Evolutionary conservation across 2,113 vertebrate genomes (phyloP).

Genomic region (Tachycineta bicolor): DNA sequence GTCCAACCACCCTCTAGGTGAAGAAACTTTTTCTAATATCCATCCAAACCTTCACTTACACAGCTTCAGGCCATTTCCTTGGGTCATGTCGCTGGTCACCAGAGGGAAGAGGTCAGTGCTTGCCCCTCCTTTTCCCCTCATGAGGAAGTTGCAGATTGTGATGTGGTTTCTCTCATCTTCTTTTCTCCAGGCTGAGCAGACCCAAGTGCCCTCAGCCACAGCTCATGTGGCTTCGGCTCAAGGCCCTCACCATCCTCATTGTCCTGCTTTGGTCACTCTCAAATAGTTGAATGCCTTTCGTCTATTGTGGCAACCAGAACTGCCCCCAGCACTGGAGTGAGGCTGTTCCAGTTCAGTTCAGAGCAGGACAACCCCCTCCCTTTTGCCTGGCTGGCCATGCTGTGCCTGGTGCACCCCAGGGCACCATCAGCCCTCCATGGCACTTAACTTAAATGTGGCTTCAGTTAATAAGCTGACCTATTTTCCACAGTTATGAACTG

Average conservation of each 20-base stretch:
- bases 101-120: not conserved
- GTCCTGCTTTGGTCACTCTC: not conserved
- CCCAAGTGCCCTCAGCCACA: rapidly evolving
- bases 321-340: rapidly evolving
- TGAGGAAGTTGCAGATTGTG: rapidly evolving
- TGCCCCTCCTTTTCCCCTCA: not conserved
- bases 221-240: rapidly evolving
- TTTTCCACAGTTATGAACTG: not conserved
- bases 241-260: not conserved
- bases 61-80: rapidly evolving
- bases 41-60: rapidly evolving
- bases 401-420: not conserved
- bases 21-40: not conserved
- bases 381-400: rapidly evolving
- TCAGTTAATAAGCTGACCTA: not conserved
- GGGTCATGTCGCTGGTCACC: not conserved
- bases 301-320: rapidly evolving
- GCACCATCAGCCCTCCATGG: not conserved
- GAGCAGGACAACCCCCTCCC: not conserved
- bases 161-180: not conserved
- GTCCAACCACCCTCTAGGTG: rapidly evolving
- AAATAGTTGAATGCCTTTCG: not conserved
- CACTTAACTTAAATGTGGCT: not conserved
- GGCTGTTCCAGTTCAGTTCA: rapidly evolving
- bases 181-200: not conserved